Percentiles rank a stretch among this genome's conserved stretches.
These are phyloP conservation scores for Theristus sp. DNA, from an alignment of 2,888 invertebrate species.

Conservation along the genomic window DNA sequence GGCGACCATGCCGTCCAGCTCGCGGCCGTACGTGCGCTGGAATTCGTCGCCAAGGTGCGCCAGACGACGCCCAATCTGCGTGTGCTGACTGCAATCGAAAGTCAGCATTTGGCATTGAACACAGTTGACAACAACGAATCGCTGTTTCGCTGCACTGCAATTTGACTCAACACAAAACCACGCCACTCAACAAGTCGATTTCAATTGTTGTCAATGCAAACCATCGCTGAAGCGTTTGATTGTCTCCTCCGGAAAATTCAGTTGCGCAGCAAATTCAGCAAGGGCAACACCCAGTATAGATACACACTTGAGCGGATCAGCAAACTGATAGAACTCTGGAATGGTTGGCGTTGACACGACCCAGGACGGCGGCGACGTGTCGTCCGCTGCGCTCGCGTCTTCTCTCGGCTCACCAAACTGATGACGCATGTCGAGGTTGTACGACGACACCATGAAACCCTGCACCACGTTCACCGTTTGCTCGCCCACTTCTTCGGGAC, in stretches of 20 bases:
- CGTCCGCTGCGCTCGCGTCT: too few relatives aligned
- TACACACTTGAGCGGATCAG: neutral
- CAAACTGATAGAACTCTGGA: too few relatives aligned
- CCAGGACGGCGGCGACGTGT: neutral
- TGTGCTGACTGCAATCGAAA: conserved; percentile 20
- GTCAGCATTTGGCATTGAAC: too few relatives aligned
- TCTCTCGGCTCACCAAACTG: neutral
- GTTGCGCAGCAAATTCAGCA: neutral
- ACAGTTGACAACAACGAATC: too few relatives aligned
- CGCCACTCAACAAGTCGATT: too few relatives aligned
- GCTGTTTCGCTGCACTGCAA: too few relatives aligned
- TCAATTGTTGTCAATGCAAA: too few relatives aligned
- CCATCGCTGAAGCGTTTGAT: too few relatives aligned
- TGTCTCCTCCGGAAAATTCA: too few relatives aligned
- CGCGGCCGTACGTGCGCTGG: conserved; percentile 23
- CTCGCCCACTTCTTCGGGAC: neutral
- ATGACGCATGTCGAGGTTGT: neutral
- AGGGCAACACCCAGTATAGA: neutral
- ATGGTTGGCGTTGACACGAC: neutral
- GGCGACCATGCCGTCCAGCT: conserved; percentile 26
- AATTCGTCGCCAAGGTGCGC: conserved; percentile 30
- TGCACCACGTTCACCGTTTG: neutral
- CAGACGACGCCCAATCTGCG: conserved; percentile 28
- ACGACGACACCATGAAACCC: neutral
- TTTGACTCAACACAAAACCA: too few relatives aligned